Conservation (phyloP, 2,888 invertebrate genomes). For the Hemistola chrysoprasaria region DNA sequence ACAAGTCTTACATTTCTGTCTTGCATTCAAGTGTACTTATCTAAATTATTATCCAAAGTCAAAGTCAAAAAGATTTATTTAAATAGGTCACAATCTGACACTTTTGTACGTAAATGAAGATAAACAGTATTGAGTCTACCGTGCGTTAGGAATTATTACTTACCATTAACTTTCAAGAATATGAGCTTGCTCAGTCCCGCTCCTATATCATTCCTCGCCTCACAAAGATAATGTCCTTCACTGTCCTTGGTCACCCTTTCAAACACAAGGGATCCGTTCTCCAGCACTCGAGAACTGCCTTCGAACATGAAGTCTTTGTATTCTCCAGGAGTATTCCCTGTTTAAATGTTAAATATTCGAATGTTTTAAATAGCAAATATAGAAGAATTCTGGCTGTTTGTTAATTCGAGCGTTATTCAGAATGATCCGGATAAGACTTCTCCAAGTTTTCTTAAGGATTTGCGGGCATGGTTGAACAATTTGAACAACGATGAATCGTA, state of each 20-base stretch:
- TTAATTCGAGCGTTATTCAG: slow-evolving; percentile 15
- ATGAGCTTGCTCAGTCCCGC: slow-evolving; percentile 96
- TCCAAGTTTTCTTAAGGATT: slow-evolving; percentile 17
- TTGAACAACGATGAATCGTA: slow-evolving; percentile 15
- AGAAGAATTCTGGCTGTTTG: slow-evolving; percentile 10
- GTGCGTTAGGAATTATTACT: too few relatives aligned
- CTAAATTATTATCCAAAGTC: too few relatives aligned
- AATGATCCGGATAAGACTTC: slow-evolving; percentile 17
- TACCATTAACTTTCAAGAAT: slow-evolving; percentile 94
- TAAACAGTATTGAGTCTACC: too few relatives aligned
- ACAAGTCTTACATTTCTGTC: too few relatives aligned
- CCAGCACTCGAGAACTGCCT: slow-evolving; percentile 88
- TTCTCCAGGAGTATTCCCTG: slow-evolving; percentile 86
- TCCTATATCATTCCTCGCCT: slow-evolving; percentile 96
- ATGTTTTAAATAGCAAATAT: slow-evolving; percentile 12
- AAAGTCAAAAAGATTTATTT: too few relatives aligned
- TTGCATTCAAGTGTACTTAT: too few relatives aligned
- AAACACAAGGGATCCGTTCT: slow-evolving; percentile 93
- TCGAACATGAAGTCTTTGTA: slow-evolving; percentile 92
- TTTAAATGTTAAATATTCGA: slow-evolving; percentile 29
- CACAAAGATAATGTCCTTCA: slow-evolving; percentile 95
- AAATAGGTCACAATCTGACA: too few relatives aligned
- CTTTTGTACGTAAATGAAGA: too few relatives aligned
- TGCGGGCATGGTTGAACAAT: slow-evolving; percentile 18
- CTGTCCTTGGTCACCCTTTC: slow-evolving; percentile 92